These are phyloP conservation scores for Orcinus orca DNA, from an alignment of 2,113 vertebrate genomes.

Conservation along the genomic window DNA sequence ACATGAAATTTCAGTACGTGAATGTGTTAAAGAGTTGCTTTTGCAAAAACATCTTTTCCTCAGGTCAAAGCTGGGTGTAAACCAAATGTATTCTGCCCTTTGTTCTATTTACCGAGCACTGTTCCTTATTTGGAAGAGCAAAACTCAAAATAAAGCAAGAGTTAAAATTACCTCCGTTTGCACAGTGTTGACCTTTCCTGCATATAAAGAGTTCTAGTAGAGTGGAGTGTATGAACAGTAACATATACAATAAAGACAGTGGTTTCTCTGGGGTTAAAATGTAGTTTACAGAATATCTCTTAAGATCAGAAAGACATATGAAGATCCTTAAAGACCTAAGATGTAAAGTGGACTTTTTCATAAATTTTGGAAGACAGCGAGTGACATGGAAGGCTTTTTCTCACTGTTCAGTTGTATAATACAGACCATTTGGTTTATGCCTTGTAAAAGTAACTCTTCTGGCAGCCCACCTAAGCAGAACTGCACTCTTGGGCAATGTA, in stretches of 20 bases:
- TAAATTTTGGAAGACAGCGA: not conserved
- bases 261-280: conserved; percentile 1
- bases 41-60: conserved; percentile 13
- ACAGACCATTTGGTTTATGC: not conserved
- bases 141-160: conserved; percentile 48
- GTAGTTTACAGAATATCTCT: conserved; percentile 32
- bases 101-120: not conserved
- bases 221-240: not conserved
- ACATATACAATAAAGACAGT: not conserved
- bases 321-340: not conserved
- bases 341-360: not conserved
- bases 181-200: conserved; percentile 25
- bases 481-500: not conserved
- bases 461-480: not conserved
- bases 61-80: not conserved
- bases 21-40: conserved; percentile 15
- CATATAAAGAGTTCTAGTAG: not conserved
- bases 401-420: not conserved
- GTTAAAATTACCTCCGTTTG: conserved; percentile 17
- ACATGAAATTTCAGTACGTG: not conserved
- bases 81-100: not conserved
- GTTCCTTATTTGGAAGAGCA: conserved; percentile 38
- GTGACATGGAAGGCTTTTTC: not conserved
- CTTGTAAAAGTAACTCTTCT: not conserved
- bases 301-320: not conserved